Evolutionary conservation across 2,797 vertebrate species (phyloP).

Genomic region (Trachops cirrhosus): DNA sequence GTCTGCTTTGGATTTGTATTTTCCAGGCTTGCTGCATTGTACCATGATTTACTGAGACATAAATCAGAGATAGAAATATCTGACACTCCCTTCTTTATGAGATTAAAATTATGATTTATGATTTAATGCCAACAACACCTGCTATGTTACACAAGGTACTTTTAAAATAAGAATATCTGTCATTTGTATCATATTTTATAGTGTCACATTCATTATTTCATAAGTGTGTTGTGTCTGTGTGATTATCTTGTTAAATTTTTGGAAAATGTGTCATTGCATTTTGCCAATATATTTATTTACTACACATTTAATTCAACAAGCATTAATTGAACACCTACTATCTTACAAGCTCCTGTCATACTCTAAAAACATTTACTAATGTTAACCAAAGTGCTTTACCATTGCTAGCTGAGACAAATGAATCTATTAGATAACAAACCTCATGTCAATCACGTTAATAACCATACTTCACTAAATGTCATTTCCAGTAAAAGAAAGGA

Average conservation of each 20-base stretch:
- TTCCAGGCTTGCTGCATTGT: neutral
- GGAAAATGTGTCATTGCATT: constrained; percentile 12
- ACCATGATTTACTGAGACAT: constrained; percentile 35
- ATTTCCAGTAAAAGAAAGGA: constrained; percentile 5
- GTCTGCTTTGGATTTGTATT: constrained; percentile 39
- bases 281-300: constrained; percentile 49
- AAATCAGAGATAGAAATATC: constrained; percentile 58
- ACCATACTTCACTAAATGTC: neutral
- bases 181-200: constrained; percentile 33
- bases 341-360: constrained; percentile 13
- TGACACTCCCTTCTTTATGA: constrained; percentile 34
- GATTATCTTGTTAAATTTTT: constrained; percentile 17
- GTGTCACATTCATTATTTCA: constrained; percentile 42
- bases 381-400: constrained; percentile 27
- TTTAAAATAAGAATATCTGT: constrained; percentile 45
- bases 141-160: constrained; percentile 14
- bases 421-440: neutral
- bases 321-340: constrained; percentile 19
- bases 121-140: constrained; percentile 46
- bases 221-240: constrained; percentile 1
- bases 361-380: constrained; percentile 17
- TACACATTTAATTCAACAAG: constrained; percentile 16
- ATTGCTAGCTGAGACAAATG: neutral
- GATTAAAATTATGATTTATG: constrained; percentile 47
- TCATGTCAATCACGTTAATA: neutral